Base-by-base conservation (phyloP, 2,888 invertebrate species). In the Drosophila atripex region DNA sequence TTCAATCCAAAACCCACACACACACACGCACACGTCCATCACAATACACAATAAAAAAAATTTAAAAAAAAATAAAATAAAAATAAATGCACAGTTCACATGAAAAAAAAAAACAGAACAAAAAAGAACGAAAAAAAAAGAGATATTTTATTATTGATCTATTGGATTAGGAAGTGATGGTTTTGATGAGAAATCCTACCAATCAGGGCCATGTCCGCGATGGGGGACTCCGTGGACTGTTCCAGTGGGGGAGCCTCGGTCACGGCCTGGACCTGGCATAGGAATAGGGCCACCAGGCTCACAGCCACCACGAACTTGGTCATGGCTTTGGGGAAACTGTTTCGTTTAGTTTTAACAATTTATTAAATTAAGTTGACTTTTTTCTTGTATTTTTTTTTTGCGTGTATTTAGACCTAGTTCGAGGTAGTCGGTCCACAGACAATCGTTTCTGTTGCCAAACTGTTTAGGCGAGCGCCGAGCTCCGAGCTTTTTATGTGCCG, bases 401-500 rank as follows among this genome's bases (percentile, higher is more conserved):
- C 12, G 14, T 23, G 39, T 25, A 23, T 8, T 12, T 7, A 1
- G 28, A 14, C 7, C 55, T 16, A 63, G 21, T 50, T n/a, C 65
- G 8, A 8, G 0, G 8, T 14, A 39, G 39, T 39, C 14, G 74
- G 72, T 78, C 82, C 76, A 82, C 76, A 88, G 88, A 78, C 87
- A 76, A 75, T 80, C 76, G 87, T 82, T 80, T 83, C 90, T 83
- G 85, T 86, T 78, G 77, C 73, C 66, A 83, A 88, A 90, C 91
- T 90, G 90, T 78, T 86, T 78, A 75, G 79, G 73, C 78, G 82
- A 85, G 85, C 83, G 82, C 73, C 64, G 50, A 63, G 88, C 77
- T 86, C 75, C 64, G 76, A 89, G 89, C 89, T 90, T 90, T 90
- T 90, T 90, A 90, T 90, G 86, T 88, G 78, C 71, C 83, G 61